Conservation (phyloP, 2,797 vertebrate species). For the Sarcophilus harrisii region DNA sequence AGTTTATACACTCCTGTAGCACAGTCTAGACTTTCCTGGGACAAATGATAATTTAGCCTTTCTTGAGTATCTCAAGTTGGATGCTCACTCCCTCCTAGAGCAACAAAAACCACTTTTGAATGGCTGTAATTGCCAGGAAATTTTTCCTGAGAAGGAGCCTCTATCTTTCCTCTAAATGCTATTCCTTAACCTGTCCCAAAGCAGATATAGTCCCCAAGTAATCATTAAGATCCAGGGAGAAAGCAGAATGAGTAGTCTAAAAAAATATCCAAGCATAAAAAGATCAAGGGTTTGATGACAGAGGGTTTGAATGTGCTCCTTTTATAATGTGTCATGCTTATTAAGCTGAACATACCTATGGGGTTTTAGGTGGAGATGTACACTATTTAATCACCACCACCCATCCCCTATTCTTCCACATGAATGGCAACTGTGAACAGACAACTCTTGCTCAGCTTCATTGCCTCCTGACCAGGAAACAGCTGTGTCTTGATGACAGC, state of each 20-base stretch:
- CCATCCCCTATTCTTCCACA: background rate
- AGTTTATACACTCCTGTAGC: background rate
- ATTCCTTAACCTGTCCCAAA: background rate
- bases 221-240: background rate
- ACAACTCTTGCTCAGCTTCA: background rate
- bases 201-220: background rate
- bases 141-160: background rate
- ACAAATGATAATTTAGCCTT: background rate
- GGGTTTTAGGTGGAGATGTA: background rate
- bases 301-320: background rate
- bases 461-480: background rate
- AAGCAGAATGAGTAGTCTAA: background rate
- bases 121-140: background rate
- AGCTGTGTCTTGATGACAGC: background rate
- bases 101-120: background rate
- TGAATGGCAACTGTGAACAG: background rate
- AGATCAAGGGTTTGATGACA: background rate
- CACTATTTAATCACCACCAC: background rate
- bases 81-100: background rate
- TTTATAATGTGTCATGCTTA: background rate
- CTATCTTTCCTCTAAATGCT: background rate
- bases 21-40: background rate
- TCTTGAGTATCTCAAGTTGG: background rate
- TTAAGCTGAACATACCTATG: background rate
- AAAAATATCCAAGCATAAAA: background rate